Evolutionary conservation across 2,797 vertebrate species (phyloP).

Genomic region (Argentina silus): DNA sequence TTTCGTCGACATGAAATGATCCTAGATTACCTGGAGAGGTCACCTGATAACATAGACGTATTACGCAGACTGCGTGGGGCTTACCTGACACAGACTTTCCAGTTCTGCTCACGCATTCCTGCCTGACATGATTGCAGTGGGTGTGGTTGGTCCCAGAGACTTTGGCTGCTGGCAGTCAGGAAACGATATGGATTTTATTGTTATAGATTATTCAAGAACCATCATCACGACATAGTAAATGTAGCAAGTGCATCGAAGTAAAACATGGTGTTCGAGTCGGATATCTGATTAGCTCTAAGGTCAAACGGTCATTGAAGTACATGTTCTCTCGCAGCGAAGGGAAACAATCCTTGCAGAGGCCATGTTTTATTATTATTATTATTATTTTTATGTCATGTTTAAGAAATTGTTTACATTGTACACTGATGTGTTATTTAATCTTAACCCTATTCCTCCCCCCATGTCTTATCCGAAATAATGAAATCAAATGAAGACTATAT

Average conservation of each 20-base stretch:
- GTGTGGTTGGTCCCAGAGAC: constrained; percentile 76
- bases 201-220: constrained; percentile 70
- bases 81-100: constrained; percentile 77
- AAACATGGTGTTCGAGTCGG: constrained; percentile 64
- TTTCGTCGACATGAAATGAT: constrained; percentile 46
- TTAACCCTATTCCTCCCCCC: constrained; percentile 77
- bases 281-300: constrained; percentile 64
- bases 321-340: constrained; percentile 48
- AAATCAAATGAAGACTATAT: constrained; percentile 92
- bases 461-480: constrained; percentile 82
- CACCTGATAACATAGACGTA: constrained; percentile 66
- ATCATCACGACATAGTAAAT: constrained; percentile 70
- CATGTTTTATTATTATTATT: constrained; percentile 58
- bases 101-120: constrained; percentile 83
- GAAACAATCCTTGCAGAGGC: constrained; percentile 60
- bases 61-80: constrained; percentile 66
- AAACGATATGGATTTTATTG: constrained; percentile 75
- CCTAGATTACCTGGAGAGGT: constrained; percentile 49
- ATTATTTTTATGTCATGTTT: constrained; percentile 64
- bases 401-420: constrained; percentile 90
- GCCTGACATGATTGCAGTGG: constrained; percentile 81
- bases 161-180: constrained; percentile 82
- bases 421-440: constrained; percentile 91
- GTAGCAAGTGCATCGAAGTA: constrained; percentile 76
- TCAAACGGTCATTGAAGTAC: constrained; percentile 73